These are phyloP conservation scores for Catalaphyllia jardinei DNA, from an alignment of 64 coral and sea anemone species.

Conservation along the genomic window DNA sequence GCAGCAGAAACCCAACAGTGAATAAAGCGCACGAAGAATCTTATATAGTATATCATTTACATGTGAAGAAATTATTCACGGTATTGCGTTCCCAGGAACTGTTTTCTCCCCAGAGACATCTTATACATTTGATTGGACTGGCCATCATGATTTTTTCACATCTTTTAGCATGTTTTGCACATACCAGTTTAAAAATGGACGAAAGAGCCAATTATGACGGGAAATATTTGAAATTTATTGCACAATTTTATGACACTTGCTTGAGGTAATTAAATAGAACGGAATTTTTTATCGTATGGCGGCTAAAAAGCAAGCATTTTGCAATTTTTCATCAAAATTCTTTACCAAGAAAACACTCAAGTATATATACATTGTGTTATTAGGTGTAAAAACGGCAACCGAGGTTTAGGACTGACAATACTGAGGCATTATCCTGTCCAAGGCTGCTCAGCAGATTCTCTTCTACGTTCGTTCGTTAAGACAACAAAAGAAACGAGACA, in stretches of 20 bases:
- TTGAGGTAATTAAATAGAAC: neutral
- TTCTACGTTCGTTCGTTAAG: no score
- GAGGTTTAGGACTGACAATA: no score
- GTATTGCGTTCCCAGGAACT: neutral
- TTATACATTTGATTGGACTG: neutral
- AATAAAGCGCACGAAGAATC: neutral
- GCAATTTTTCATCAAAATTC: no score
- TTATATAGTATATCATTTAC: constrained; percentile 9
- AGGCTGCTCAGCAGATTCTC: no score
- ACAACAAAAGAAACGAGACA: no score
- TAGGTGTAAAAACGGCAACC: no score
- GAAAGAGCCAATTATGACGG: no score
- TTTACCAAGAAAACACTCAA: no score
- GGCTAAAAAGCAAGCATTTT: no score
- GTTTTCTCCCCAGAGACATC: neutral
- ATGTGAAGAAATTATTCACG: neutral
- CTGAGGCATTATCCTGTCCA: no score
- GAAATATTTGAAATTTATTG: neutral
- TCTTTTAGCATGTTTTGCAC: neutral
- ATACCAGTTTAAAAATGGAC: neutral
- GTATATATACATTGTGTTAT: no score
- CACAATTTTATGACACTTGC: neutral
- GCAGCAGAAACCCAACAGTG: neutral
- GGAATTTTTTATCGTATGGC: no score
- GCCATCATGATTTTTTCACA: neutral